Evolutionary conservation across 1,140 invertebrate species (phyloP), one percentile per base, ranked within the genome.

Genomic region (Ceratitis capitata): DNA sequence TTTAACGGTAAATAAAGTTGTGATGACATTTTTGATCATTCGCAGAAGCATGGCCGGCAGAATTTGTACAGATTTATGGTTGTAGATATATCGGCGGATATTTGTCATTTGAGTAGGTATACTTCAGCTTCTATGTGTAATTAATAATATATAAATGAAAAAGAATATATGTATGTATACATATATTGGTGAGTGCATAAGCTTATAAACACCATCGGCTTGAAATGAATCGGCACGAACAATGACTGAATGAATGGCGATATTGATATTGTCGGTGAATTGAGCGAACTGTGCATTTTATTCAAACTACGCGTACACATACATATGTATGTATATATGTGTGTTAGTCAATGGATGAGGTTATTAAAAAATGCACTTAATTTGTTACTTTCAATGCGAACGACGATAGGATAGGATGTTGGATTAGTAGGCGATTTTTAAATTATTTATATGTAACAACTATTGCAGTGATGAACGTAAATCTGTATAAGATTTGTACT

Each of bases 361-460:
- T 42, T 69, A 69, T 39, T 26, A n/a, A n/a, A n/a, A n/a, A n/a
- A n/a, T 69, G 29, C 14, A n/a, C 29, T 16, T 19, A 42, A 35
- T 32, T 12, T 16, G 64, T 39, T 78, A 19, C 45, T n/a, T 78
- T 45, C 6, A 6, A 45, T 10, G 69, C 16, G 69, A 10, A 45
- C 69, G 69, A 78, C 39, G 69, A 45, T 45, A 78, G 69, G 35
- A 78, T 47, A 45, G 35, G 19, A 42, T 78, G 39, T 23, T 45
- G 1, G 39, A 19, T 78, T 45, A 78, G 69, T 78, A 45, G 69
- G 39, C 10, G 69, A 45, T 78, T 83, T 84, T 84, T 84, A 12
- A 16, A 9, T 51, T 53, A 2, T 47, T n/a, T n/a, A n/a, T 23
- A 53, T n/a, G 23, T 23, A 56, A 56, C 9, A n/a, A 56, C 45